These are phyloP conservation scores for Montipora efflorescens DNA, from an alignment of 64 coral and sea anemone genomes.

Conservation along the genomic window DNA sequence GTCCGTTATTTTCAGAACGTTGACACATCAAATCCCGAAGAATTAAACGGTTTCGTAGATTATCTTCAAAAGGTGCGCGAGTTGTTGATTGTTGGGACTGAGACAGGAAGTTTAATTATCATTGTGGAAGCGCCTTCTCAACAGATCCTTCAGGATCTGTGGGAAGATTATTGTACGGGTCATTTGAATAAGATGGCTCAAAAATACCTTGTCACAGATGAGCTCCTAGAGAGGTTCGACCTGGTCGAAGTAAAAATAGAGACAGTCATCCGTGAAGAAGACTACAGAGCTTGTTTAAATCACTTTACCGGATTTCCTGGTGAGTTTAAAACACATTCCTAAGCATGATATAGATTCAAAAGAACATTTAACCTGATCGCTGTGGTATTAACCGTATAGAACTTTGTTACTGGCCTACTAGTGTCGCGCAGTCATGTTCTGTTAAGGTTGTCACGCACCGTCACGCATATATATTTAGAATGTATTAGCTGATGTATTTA, in stretches of 20 bases:
- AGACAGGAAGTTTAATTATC: neutral
- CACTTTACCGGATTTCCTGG: too few species aligned
- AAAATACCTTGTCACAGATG: slow-evolving; percentile 2
- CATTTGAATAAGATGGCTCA: slow-evolving; percentile 14
- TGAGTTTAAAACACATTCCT: too few species aligned
- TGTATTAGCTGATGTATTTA: too few species aligned
- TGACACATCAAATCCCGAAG: too few species aligned
- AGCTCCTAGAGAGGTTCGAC: neutral
- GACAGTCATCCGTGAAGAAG: neutral
- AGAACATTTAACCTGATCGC: too few species aligned
- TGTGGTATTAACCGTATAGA: too few species aligned
- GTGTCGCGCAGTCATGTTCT: too few species aligned
- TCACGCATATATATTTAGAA: too few species aligned
- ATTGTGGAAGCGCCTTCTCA: neutral
- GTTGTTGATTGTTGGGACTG: neutral
- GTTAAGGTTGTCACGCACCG: too few species aligned
- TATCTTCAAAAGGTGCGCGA: neutral
- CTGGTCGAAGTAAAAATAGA: neutral
- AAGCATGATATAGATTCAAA: too few species aligned
- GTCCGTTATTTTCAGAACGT: rapidly evolving
- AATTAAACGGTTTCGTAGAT: too few species aligned
- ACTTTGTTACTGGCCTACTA: too few species aligned
- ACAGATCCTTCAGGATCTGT: neutral
- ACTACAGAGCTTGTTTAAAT: neutral
- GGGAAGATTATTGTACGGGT: slow-evolving; percentile 5